These are phyloP conservation scores for Cryptotermes secundus DNA, from an alignment of 1,140 invertebrate genomes.

Conservation along the genomic window DNA sequence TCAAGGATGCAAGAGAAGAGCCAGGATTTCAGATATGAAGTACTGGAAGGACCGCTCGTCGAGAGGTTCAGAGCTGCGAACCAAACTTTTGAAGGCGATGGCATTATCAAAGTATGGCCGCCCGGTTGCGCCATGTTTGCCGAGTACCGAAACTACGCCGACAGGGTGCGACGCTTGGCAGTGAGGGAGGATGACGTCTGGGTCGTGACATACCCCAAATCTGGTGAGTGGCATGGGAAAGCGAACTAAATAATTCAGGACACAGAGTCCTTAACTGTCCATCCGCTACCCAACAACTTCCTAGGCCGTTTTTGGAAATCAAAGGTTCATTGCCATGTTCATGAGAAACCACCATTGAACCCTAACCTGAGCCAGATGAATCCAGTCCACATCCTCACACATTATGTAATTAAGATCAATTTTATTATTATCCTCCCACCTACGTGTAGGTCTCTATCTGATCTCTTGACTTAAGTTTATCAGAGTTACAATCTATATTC, in stretches of 20 bases:
- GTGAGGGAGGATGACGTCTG: slow-evolving; percentile 49
- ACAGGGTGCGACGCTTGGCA: slow-evolving; percentile 42
- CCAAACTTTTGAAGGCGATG: neutral
- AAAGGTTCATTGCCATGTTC: too few relatives aligned
- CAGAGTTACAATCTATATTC: too few relatives aligned
- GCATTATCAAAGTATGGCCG: neutral
- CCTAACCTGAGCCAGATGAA: too few relatives aligned
- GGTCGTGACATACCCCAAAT: slow-evolving; percentile 53
- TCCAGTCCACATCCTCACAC: too few relatives aligned
- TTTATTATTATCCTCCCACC: too few relatives aligned
- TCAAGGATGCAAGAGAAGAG: too few relatives aligned
- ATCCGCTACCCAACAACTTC: neutral
- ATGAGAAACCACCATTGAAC: too few relatives aligned
- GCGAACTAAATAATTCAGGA: too few relatives aligned
- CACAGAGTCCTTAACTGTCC: neutral
- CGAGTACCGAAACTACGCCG: neutral
- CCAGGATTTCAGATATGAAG: neutral
- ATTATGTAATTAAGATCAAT: too few relatives aligned
- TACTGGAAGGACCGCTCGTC: neutral
- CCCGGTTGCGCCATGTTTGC: neutral
- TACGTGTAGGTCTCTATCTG: too few relatives aligned
- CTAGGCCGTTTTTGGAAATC: neutral
- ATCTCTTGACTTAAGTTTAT: too few relatives aligned
- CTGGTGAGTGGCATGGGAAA: slow-evolving; percentile 42
- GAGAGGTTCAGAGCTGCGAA: neutral